phyloP scores from a whole-genome alignment of 2,113 vertebrate species.

The Narcine bancroftii region DNA sequence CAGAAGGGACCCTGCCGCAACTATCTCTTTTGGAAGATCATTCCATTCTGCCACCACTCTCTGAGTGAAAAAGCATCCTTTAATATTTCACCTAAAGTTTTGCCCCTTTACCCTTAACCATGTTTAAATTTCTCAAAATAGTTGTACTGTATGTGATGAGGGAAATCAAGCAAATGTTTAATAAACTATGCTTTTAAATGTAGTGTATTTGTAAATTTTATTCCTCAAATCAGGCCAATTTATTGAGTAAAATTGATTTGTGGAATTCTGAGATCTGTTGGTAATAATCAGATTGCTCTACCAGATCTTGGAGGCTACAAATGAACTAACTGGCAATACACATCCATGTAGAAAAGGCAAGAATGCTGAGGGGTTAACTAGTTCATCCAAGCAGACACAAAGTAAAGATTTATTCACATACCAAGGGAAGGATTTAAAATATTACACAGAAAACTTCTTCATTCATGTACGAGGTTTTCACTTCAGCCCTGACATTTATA shows the following conservation, averaged over 20 bases:
- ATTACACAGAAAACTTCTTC: slow-evolving; percentile 28
- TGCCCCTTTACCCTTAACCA: too few species aligned
- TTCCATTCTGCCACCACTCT: too few species aligned
- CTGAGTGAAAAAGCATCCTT: too few species aligned
- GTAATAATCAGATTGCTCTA: neutral
- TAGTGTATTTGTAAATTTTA: neutral
- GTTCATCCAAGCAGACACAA: slow-evolving; percentile 18
- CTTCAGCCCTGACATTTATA: slow-evolving; percentile 33
- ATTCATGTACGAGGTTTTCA: slow-evolving; percentile 29
- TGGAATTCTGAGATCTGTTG: neutral
- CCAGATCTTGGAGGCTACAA: neutral
- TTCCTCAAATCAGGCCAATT: neutral
- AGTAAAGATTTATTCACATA: slow-evolving; percentile 37
- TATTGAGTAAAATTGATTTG: neutral
- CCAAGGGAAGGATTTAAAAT: slow-evolving; percentile 7
- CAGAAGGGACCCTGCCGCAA: too few species aligned
- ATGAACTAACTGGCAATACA: neutral
- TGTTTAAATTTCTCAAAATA: neutral
- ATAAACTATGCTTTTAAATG: neutral
- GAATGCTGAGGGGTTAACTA: neutral
- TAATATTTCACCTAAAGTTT: too few species aligned
- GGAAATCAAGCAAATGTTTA: neutral
- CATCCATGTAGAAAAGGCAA: neutral
- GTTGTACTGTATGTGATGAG: neutral
- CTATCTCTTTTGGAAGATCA: too few species aligned